These are phyloP conservation scores for Hypotaenidia okinawae DNA, from an alignment of 2,797 vertebrate species.

Conservation along the genomic window DNA sequence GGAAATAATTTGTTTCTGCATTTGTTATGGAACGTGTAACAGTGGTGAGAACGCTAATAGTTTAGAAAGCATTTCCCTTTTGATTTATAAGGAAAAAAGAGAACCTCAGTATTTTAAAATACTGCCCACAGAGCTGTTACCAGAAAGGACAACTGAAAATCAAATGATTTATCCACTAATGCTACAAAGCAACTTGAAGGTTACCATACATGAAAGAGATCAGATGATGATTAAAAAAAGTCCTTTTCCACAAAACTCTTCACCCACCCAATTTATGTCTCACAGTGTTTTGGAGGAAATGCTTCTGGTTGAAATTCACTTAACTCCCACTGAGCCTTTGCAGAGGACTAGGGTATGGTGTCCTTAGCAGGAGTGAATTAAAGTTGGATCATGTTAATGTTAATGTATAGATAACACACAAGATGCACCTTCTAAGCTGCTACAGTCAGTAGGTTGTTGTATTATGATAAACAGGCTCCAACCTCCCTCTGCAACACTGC, in stretches of 20 bases:
- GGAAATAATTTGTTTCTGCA: not conserved
- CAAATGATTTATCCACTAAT: not conserved
- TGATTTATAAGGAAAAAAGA: slow-evolving; percentile 27
- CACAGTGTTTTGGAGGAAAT: not conserved
- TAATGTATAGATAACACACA: not conserved
- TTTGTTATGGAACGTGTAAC: slow-evolving; percentile 11
- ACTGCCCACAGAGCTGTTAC: not conserved
- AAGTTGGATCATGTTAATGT: not conserved
- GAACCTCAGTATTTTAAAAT: slow-evolving; percentile 24
- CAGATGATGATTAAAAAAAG: not conserved
- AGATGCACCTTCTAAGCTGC: not conserved
- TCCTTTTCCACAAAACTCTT: not conserved
- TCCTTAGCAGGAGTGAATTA: not conserved
- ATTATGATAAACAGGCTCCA: not conserved
- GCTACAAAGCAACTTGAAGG: not conserved
- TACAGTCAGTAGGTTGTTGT: not conserved
- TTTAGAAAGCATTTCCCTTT: not conserved
- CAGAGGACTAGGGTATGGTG: not conserved
- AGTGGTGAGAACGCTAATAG: not conserved
- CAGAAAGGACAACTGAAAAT: not conserved
- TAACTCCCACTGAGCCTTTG: not conserved
- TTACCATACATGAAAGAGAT: not conserved
- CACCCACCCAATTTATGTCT: not conserved
- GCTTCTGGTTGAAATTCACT: not conserved
- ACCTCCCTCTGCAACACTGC: not conserved